phyloP scores from a whole-genome alignment of 1,140 invertebrate species.

The Trinorchestia longiramus region DNA sequence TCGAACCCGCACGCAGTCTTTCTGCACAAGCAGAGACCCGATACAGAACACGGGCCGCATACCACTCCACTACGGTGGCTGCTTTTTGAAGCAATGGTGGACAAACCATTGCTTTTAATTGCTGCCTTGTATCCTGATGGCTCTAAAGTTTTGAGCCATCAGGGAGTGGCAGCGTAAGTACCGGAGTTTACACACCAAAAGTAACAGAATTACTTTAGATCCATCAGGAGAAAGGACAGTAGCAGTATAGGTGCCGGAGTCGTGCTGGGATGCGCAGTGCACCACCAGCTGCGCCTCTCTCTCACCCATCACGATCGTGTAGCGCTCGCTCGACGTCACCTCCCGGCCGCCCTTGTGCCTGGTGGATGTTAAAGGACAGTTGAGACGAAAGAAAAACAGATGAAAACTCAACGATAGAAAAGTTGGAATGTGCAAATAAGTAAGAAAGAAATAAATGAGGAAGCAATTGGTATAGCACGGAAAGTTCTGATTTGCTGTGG shows the following conservation, averaged over 20 bases:
- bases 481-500: no score
- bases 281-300: slow-evolving; percentile 69
- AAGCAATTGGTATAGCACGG: neutral
- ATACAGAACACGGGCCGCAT: no score
- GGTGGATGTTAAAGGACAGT: neutral
- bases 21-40: no score
- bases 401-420: neutral
- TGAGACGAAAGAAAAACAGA: neutral
- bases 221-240: slow-evolving; percentile 72
- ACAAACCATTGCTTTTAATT: no score
- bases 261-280: slow-evolving; percentile 69
- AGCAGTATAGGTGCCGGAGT: slow-evolving; percentile 71
- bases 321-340: slow-evolving; percentile 58
- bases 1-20: no score
- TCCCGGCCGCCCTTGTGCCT: slow-evolving; percentile 66
- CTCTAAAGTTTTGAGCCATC: no score
- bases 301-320: slow-evolving; percentile 55
- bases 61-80: no score
- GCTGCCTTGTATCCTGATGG: no score
- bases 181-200: slow-evolving; percentile 68
- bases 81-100: no score
- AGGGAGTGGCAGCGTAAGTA: slow-evolving; percentile 70
- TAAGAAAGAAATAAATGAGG: neutral
- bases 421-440: neutral
- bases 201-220: slow-evolving; percentile 60